Evolutionary conservation across 2,113 vertebrate species (phyloP).

Genomic region (Hemicordylus capensis): DNA sequence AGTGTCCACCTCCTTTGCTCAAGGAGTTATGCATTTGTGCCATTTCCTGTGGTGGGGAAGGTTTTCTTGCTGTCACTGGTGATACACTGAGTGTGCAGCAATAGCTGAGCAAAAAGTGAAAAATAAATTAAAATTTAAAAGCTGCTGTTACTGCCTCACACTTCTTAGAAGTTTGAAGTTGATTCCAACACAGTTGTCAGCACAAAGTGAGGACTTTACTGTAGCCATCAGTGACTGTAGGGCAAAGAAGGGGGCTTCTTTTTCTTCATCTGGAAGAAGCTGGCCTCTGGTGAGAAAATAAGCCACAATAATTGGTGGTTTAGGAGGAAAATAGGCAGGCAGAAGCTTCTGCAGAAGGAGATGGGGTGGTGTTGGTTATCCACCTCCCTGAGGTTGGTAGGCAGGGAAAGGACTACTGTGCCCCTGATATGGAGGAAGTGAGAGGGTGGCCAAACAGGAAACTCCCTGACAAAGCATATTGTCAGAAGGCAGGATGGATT

Average conservation of each 20-base stretch:
- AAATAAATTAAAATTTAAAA: not conserved
- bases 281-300: conserved; percentile 50
- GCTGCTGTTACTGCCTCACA: not conserved
- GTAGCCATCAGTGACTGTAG: not conserved
- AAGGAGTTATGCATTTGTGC: rapidly evolving
- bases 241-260: not conserved
- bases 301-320: not conserved
- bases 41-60: rapidly evolving
- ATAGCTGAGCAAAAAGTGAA: rapidly evolving
- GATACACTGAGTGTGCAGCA: not conserved
- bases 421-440: not conserved
- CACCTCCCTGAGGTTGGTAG: not conserved
- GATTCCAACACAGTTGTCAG: not conserved
- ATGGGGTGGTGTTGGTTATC: rapidly evolving
- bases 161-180: not conserved
- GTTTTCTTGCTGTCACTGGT: not conserved
- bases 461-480: not conserved
- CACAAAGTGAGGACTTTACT: not conserved
- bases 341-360: not conserved
- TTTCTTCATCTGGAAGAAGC: not conserved
- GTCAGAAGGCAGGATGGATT: too few species aligned
- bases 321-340: not conserved
- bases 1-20: not conserved
- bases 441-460: not conserved
- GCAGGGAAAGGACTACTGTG: not conserved